Evolutionary conservation across 2,113 vertebrate species (phyloP).

Genomic region (Heterocephalus glaber): DNA sequence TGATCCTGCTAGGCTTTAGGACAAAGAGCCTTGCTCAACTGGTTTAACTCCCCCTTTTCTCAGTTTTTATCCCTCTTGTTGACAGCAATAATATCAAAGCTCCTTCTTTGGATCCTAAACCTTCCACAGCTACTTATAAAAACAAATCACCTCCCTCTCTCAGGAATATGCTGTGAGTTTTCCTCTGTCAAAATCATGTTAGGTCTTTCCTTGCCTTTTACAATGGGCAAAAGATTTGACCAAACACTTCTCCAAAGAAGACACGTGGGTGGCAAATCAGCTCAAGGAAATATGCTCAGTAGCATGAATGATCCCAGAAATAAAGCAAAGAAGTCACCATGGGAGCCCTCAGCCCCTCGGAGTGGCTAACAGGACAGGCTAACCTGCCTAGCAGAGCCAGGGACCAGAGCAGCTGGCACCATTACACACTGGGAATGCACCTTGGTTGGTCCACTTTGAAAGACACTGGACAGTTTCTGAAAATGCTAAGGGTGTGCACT

Average conservation of each 20-base stretch:
- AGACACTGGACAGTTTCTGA: neutral
- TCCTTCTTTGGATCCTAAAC: conserved; percentile 1
- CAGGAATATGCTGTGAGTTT: neutral
- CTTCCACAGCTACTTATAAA: neutral
- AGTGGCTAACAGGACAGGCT: neutral
- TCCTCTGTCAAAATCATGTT: neutral
- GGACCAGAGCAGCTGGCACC: neutral
- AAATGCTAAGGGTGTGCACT: neutral
- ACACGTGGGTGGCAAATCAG: neutral
- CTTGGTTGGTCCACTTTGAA: neutral
- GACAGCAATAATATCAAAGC: neutral
- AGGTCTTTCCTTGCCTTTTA: neutral
- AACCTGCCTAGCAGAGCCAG: neutral
- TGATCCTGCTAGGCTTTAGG: neutral
- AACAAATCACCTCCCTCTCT: conserved; percentile 9
- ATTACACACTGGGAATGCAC: neutral
- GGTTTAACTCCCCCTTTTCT: neutral
- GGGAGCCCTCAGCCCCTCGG: neutral
- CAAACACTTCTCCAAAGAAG: neutral
- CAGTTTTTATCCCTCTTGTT: neutral
- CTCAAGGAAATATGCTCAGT: neutral
- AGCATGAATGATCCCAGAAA: neutral
- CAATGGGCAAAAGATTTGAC: neutral
- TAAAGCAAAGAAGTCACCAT: neutral
- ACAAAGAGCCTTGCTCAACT: neutral